phyloP scores from a whole-genome alignment of 2,888 invertebrate genomes.

The Drosophila melanocephala region DNA sequence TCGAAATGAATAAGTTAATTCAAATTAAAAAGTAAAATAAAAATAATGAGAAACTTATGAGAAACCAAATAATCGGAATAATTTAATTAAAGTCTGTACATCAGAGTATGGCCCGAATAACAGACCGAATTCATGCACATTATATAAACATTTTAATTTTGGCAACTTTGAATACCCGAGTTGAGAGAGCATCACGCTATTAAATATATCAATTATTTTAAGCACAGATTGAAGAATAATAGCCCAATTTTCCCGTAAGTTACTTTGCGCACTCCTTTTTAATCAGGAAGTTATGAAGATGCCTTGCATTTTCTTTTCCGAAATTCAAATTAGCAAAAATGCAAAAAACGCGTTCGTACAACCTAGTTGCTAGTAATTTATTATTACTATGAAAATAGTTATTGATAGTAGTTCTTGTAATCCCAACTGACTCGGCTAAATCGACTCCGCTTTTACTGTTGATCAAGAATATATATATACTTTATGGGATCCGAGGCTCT shows the following conservation, averaged over 20 bases:
- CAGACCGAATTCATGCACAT: background rate
- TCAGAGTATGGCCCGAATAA: background rate
- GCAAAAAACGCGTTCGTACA: too few relatives aligned
- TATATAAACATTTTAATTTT: background rate
- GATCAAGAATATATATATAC: too few relatives aligned
- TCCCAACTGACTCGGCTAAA: too few relatives aligned
- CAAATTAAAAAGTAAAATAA: constrained; percentile 47
- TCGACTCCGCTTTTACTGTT: too few relatives aligned
- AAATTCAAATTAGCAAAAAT: background rate
- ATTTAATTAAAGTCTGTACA: background rate
- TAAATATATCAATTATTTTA: background rate
- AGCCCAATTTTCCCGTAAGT: background rate
- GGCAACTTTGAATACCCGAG: background rate
- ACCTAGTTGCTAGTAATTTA: background rate
- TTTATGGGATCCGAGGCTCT: too few relatives aligned
- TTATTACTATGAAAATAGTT: background rate
- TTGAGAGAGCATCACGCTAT: background rate
- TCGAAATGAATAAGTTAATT: constrained; percentile 55
- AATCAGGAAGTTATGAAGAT: background rate
- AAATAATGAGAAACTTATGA: background rate
- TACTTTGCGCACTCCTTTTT: background rate
- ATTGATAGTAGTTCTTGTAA: background rate
- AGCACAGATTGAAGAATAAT: background rate
- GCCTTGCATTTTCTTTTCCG: background rate
- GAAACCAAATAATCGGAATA: background rate